A percentile compares a stretch with the other conserved stretches of the same genome.
Conservation (phyloP, 2,113 vertebrate species). For the Nicator chloris region DNA sequence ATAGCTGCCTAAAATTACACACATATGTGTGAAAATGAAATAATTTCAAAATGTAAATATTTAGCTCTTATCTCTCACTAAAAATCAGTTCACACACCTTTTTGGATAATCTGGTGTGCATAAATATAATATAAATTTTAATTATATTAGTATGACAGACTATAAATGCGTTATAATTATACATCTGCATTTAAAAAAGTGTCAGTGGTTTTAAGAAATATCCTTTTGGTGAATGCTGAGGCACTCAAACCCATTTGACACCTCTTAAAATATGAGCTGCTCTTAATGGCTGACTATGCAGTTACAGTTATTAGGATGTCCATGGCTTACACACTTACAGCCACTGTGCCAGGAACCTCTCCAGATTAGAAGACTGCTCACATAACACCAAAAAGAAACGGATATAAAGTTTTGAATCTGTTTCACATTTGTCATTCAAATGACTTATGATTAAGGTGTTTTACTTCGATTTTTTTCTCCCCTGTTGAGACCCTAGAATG, state of each 20-base stretch:
- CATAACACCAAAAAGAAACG: background rate
- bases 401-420: background rate
- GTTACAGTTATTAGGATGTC: background rate
- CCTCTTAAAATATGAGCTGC: background rate
- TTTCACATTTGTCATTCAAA: background rate
- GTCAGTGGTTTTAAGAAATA: background rate
- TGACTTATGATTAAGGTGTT: background rate
- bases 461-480: background rate
- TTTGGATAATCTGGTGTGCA: background rate
- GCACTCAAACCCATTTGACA: background rate
- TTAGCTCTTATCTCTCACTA: background rate
- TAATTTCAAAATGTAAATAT: background rate
- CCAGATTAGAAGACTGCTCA: background rate
- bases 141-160: background rate
- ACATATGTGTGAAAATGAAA: background rate
- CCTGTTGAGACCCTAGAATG: background rate
- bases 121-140: background rate
- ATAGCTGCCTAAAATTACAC: background rate
- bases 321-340: background rate
- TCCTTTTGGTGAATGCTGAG: background rate
- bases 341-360: background rate
- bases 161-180: background rate
- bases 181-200: background rate
- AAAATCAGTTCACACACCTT: background rate
- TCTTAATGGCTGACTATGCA: background rate